A percentile compares a stretch with the other conserved stretches of the same genome.
phyloP scores from a whole-genome alignment of 2,888 invertebrate genomes.

The Ceriagrion tenellum region DNA sequence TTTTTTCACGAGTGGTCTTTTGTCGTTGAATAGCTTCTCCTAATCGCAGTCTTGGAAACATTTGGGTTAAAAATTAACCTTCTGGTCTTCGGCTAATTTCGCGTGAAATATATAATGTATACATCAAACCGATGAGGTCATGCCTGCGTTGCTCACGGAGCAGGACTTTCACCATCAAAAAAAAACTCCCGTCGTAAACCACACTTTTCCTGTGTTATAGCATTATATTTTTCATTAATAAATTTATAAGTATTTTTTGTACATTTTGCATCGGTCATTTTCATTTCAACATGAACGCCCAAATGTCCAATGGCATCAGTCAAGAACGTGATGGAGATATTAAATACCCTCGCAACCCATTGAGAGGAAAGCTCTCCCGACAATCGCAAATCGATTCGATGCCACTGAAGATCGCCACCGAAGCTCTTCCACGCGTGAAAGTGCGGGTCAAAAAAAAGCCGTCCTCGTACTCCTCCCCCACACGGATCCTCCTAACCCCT shows the following conservation, averaged over 20 bases:
- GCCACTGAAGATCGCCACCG: neutral
- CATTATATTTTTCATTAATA: conserved; percentile 13
- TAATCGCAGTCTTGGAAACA: neutral
- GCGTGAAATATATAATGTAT: neutral
- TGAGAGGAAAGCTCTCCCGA: too few relatives aligned
- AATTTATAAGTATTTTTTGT: conserved; percentile 35
- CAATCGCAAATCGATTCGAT: neutral
- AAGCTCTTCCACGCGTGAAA: neutral
- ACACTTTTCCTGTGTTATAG: neutral
- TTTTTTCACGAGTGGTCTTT: neutral
- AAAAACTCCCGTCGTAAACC: neutral
- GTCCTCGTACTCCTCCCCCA: too few relatives aligned
- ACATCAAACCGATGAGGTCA: neutral
- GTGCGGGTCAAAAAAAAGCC: neutral
- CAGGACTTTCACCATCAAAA: neutral
- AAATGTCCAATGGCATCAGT: too few relatives aligned
- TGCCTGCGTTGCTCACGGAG: neutral
- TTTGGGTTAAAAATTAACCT: neutral
- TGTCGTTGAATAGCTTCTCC: neutral
- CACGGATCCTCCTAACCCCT: neutral
- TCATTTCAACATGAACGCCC: neutral
- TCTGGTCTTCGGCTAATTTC: neutral
- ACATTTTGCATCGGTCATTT: neutral
- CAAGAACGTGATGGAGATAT: too few relatives aligned
- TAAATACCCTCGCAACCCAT: too few relatives aligned